phyloP scores from a whole-genome alignment of 2,113 vertebrate species.

The Acrocephalus kingi region DNA sequence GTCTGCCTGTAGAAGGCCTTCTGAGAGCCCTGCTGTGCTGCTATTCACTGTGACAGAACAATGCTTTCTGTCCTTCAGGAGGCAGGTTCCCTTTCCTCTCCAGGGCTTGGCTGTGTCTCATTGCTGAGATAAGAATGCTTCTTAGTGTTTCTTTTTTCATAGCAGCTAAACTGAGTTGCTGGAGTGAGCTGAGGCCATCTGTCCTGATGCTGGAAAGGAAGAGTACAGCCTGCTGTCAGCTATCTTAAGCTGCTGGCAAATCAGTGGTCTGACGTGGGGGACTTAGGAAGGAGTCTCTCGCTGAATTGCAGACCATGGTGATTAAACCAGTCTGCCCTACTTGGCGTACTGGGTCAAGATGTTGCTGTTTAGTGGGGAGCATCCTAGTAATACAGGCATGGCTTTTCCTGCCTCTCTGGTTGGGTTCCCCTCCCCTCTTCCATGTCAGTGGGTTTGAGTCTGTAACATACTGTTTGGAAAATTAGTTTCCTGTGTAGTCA shows the following conservation, averaged over 20 bases:
- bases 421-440: neutral
- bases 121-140: neutral
- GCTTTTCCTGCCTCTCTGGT: neutral
- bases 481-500: neutral
- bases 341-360: neutral
- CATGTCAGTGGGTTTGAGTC: neutral
- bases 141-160: constrained; percentile 4
- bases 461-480: neutral
- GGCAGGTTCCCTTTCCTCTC: neutral
- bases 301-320: neutral
- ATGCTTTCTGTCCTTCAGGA: neutral
- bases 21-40: neutral
- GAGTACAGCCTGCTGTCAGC: constrained; percentile 33
- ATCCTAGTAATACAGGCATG: neutral
- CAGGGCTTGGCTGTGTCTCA: neutral
- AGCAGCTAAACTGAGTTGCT: neutral
- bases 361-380: neutral
- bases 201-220: constrained; percentile 29
- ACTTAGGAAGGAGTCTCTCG: neutral
- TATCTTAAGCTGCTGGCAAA: constrained; percentile 13
- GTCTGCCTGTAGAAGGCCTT: neutral
- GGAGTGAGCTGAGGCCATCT: constrained; percentile 36
- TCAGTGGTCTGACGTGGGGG: constrained; percentile 5
- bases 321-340: constrained; percentile 31
- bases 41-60: neutral